These are phyloP conservation scores for Megalurothrips usitatus DNA, from an alignment of 2,888 invertebrate genomes.

Conservation along the genomic window DNA sequence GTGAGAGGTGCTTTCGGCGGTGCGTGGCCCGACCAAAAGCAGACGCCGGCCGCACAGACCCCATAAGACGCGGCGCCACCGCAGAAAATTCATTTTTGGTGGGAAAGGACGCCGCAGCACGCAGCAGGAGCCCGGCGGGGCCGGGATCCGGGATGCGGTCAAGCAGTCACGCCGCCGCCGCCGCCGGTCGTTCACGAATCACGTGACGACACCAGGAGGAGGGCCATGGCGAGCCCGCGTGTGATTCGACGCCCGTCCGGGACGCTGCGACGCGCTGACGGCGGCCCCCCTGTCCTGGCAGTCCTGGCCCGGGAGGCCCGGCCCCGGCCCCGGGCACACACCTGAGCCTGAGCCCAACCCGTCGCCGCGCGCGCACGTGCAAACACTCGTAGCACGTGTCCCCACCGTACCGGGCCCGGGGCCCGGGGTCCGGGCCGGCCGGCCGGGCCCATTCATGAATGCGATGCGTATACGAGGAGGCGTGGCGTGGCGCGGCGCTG, in stretches of 20 bases:
- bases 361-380: background rate
- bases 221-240: too few relatives aligned
- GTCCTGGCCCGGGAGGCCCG: too few relatives aligned
- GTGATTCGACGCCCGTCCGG: too few relatives aligned
- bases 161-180: background rate
- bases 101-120: background rate
- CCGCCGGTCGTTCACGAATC: background rate
- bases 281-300: background rate
- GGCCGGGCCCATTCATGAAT: background rate
- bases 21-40: too few relatives aligned
- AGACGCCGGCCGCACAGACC: too few relatives aligned
- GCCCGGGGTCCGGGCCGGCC: too few relatives aligned
- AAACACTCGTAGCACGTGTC: constrained; percentile 15
- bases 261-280: background rate
- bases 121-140: background rate
- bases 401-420: background rate
- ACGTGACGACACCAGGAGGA: background rate
- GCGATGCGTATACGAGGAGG: background rate
- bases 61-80: background rate
- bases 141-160: background rate
- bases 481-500: background rate
- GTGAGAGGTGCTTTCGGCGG: too few relatives aligned
- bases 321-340: background rate
- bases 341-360: background rate
- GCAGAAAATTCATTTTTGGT: background rate